Percentiles rank a stretch among this genome's conserved stretches.
phyloP scores from a whole-genome alignment of 1,140 invertebrate species.

The Bombus difficillimus region DNA sequence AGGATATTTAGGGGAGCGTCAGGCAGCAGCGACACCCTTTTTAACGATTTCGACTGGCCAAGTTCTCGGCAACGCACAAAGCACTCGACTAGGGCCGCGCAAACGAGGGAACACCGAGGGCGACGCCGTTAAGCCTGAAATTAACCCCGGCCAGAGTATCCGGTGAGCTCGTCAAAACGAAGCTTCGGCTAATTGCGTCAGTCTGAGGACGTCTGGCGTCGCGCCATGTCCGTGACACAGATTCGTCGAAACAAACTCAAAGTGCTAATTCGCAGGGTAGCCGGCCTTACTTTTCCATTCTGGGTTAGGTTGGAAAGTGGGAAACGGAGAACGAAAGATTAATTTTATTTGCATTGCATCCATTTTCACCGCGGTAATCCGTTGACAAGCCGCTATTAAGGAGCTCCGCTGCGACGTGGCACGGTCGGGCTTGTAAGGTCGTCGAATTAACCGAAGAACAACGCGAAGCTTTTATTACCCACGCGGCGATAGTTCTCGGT shows the following conservation, averaged over 20 bases:
- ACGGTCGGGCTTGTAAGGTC: neutral
- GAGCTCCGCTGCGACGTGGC: neutral
- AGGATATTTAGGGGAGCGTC: neutral
- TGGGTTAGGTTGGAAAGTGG: neutral
- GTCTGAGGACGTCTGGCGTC: constrained; percentile 36
- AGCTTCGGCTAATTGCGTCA: constrained; percentile 47
- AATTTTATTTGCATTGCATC: constrained; percentile 27
- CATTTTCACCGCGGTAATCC: constrained; percentile 20
- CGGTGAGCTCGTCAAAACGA: constrained; percentile 43
- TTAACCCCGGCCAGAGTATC: constrained; percentile 5
- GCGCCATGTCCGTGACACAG: constrained; percentile 49
- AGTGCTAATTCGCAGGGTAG: constrained; percentile 9
- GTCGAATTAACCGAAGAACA: constrained; percentile 33
- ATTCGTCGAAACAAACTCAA: constrained; percentile 37
- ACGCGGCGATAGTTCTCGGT: neutral
- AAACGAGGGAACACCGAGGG: neutral
- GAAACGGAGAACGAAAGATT: neutral
- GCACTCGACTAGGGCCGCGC: neutral
- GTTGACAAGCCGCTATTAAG: constrained; percentile 35
- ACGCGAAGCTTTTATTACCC: constrained; percentile 1
- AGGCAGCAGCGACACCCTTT: neutral
- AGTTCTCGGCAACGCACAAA: neutral
- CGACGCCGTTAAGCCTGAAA: constrained; percentile 22
- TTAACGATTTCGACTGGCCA: neutral
- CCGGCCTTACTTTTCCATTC: neutral